Conservation (phyloP, 2,888 invertebrate species). For the Agrotis segetum region DNA sequence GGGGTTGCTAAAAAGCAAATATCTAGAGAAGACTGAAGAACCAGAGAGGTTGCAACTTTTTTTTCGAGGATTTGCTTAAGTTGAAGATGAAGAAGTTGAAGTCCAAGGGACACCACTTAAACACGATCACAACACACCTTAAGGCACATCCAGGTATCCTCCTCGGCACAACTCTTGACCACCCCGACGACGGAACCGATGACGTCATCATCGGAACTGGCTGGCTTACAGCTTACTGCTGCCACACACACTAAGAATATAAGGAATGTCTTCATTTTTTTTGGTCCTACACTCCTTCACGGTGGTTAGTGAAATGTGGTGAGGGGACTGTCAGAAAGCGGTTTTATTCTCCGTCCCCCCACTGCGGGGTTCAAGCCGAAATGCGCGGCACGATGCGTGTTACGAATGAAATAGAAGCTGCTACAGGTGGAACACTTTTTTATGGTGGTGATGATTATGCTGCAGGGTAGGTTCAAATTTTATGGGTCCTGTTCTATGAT, state of each 20-base stretch:
- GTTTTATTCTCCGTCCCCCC: conserved; percentile 88
- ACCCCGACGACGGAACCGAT: conserved; percentile 92
- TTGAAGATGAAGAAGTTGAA: conserved; percentile 8
- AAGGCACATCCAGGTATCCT: conserved; percentile 93
- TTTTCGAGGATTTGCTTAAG: conserved; percentile 1
- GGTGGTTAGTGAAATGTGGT: conserved; percentile 84
- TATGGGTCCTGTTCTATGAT: conserved; percentile 22
- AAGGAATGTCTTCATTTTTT: conserved; percentile 86
- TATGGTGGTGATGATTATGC: conserved; percentile 47
- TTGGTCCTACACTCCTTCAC: conserved; percentile 72
- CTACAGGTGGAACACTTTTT: conserved; percentile 67
- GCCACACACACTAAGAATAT: conserved; percentile 88
- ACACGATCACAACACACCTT: conserved; percentile 92
- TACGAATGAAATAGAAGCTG: conserved; percentile 72
- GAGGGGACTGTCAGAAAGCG: conserved; percentile 77
- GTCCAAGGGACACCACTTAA: conserved; percentile 59
- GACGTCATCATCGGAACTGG: conserved; percentile 89
- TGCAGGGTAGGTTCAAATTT: conserved; percentile 32
- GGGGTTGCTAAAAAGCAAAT: neutral
- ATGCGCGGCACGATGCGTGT: conserved; percentile 71
- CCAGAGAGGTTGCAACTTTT: neutral
- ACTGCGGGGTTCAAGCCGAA: conserved; percentile 77
- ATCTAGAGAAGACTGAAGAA: neutral
- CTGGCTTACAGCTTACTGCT: conserved; percentile 86
- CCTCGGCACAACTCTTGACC: conserved; percentile 93